Conservation (phyloP, 2,113 vertebrate genomes). For the human (Homo sapiens) region GRCh38 chr2:86144501-86145000, state of each 20-base stretch:
- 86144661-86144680: constrained; percentile 93
- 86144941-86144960: background rate
- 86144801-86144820: constrained; percentile 90
- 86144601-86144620: constrained; percentile 92
- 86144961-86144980: background rate
- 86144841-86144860: constrained; percentile 93
- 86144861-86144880: constrained; percentile 92
- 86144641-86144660: constrained; percentile 93
- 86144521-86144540: constrained; percentile 89
- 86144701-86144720: constrained; percentile 88
- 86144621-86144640: constrained; percentile 89
- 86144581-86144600: constrained; percentile 96
- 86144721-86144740: constrained; percentile 89
- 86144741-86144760: constrained; percentile 86
- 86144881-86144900: constrained; percentile 82
- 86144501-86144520: constrained; percentile 88
- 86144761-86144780: constrained; percentile 89
- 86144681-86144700: constrained; percentile 91
- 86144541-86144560: constrained; percentile 93
- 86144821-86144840: constrained; percentile 98
- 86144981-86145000: background rate
- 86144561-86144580: constrained; percentile 97
- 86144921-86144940: background rate
- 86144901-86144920: background rate
- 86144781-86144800: constrained; percentile 83